A percentile compares a stretch with the other conserved stretches of the same genome.
These are phyloP conservation scores for Agrochola lota DNA, from an alignment of 2,888 invertebrate species.

Conservation along the genomic window DNA sequence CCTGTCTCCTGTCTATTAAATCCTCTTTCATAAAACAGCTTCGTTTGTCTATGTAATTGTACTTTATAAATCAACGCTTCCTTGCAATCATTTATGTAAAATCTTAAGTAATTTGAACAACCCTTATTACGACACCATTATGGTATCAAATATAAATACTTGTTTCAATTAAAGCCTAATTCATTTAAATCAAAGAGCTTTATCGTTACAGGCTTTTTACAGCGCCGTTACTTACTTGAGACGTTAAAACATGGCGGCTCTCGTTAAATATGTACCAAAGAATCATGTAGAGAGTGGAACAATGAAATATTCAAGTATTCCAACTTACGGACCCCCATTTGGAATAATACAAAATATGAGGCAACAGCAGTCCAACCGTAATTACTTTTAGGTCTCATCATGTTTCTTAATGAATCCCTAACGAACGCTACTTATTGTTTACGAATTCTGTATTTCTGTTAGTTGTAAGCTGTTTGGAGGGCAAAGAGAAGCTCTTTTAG, in stretches of 20 bases:
- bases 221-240: conserved; percentile 44
- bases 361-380: conserved; percentile 51
- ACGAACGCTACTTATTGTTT: conserved; percentile 58
- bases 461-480: conserved; percentile 23
- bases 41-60: conserved; percentile 3
- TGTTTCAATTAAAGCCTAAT: conserved; percentile 42
- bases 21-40: neutral
- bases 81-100: conserved; percentile 10
- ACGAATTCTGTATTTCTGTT: conserved; percentile 39
- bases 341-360: conserved; percentile 60
- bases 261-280: conserved; percentile 78
- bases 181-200: conserved; percentile 16
- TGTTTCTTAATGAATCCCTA: conserved; percentile 62
- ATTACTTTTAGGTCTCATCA: conserved; percentile 62
- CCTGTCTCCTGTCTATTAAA: too few relatives aligned
- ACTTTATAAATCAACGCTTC: conserved; percentile 7
- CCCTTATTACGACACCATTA: conserved; percentile 20
- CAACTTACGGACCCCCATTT: conserved; percentile 45
- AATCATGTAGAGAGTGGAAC: conserved; percentile 73
- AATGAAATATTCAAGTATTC: conserved; percentile 75
- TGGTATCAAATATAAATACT: conserved; percentile 41
- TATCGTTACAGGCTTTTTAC: conserved; percentile 41
- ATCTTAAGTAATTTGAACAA: conserved; percentile 8
- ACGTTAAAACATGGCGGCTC: conserved; percentile 66
- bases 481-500: conserved; percentile 19